Base-by-base conservation (phyloP, 2,797 vertebrate genomes). In the Staurois parvus region DNA sequence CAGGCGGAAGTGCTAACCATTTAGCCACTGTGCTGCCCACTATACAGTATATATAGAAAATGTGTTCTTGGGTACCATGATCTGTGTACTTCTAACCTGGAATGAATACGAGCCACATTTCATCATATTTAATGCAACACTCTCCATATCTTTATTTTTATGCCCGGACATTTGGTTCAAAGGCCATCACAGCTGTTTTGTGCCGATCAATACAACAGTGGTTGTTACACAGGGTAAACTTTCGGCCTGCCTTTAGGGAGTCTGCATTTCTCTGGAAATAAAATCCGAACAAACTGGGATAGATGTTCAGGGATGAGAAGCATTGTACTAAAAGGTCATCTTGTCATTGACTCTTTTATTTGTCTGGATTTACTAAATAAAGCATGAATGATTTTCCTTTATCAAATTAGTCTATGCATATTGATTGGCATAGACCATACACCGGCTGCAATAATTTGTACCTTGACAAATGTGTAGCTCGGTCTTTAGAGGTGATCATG, bases 321-420 rank as follows among this genome's bases (percentile, higher is more conserved):
- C 72, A 40, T 62, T 85, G 72, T 81, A 56, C 64, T 42, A 45
- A 79, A 85, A 85, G 84, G 84, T 85, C 84, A 85, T 67, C 62
- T 70, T 76, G 78, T 85, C 84, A 81, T 79, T 79, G 72, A 80
- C 77, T 85, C 62, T 76, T 69, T 81, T 81, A 85, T 74, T 72
- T 70, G 59, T 42, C 30, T 85, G 48, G 62, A 52, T 76, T 85
- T 76, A 75, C 79, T 81, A 81, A 81, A 81, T 76, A 81, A 81
- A 85, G 84, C 78, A 76, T 70, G 72, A 81, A 85, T 70, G 78
- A 81, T 81, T 81, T 81, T 81, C 72, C 76, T 85, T 85, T 81
- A 85, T 85, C 72, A 85, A 74, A 85, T 85, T 81, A 81, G 77
- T 75, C 56, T 79, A 56, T 85, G 84, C 62, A 80, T 76, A 85